Evolutionary conservation across 2,888 invertebrate species (phyloP).

Genomic region (Apamea sordens): DNA sequence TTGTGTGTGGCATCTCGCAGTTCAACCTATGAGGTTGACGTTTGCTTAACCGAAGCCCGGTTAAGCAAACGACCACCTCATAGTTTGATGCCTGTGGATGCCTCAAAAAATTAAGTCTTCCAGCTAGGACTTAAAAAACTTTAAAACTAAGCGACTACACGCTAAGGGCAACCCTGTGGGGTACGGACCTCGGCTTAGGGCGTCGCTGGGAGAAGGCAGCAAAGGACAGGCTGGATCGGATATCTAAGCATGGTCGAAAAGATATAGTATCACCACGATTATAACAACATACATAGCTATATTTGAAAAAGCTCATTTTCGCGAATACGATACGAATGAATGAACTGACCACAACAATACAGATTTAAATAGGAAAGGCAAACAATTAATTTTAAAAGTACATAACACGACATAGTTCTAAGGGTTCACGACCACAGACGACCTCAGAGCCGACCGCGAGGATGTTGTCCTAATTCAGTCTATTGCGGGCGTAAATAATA

Average conservation of each 20-base stretch:
- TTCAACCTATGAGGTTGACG: too few species aligned
- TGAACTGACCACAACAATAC: not conserved
- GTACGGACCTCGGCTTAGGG: too few species aligned
- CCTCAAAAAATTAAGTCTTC: too few species aligned
- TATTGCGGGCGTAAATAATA: slow-evolving; percentile 33
- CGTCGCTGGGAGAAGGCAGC: too few species aligned
- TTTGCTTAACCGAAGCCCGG: too few species aligned
- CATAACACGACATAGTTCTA: slow-evolving; percentile 6
- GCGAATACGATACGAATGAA: not conserved
- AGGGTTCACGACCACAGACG: slow-evolving; percentile 40
- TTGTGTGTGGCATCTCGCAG: too few species aligned
- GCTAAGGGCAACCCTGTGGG: too few species aligned
- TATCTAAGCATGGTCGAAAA: not conserved
- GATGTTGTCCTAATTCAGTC: slow-evolving; percentile 30
- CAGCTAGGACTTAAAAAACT: too few species aligned
- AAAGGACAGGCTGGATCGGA: too few species aligned
- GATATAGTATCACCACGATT: not conserved
- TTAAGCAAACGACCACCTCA: too few species aligned
- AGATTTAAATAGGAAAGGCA: not conserved
- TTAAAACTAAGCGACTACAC: too few species aligned
- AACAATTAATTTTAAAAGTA: not conserved
- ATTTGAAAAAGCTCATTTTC: not conserved
- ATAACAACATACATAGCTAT: not conserved
- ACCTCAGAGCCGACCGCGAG: slow-evolving; percentile 34
- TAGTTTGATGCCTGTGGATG: too few species aligned